Percentiles rank a stretch among this genome's conserved stretches.
Conservation (phyloP, 1,140 invertebrate species). For the Apis dorsata region DNA sequence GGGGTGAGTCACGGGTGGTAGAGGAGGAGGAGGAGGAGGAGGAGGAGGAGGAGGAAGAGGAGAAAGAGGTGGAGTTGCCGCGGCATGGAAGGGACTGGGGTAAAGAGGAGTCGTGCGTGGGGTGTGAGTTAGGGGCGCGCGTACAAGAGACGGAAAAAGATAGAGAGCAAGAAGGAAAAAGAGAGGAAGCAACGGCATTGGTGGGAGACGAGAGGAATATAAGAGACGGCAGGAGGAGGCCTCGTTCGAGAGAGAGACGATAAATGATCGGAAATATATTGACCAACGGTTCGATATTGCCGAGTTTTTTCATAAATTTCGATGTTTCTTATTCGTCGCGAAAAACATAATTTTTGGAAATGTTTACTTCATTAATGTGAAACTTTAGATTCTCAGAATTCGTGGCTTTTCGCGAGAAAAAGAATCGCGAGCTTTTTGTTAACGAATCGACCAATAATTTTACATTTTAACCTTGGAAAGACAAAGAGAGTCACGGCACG, state of each 20-base stretch:
- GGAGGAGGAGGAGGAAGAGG: constrained; percentile 45
- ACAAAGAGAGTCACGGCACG: constrained; percentile 38
- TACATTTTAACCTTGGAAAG: constrained; percentile 10
- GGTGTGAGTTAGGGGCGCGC: constrained; percentile 54
- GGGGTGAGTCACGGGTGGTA: not conserved
- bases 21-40: not conserved
- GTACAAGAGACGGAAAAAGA: constrained; percentile 55
- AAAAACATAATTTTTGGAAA: not conserved
- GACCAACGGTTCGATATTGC: constrained; percentile 7
- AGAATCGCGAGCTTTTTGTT: not conserved
- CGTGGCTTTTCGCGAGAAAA: not conserved
- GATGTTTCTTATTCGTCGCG: too few species aligned
- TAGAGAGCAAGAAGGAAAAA: constrained; percentile 26
- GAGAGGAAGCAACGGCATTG: constrained; percentile 17
- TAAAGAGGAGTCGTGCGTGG: constrained; percentile 53
- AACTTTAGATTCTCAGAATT: not conserved
- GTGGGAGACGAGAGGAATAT: not conserved
- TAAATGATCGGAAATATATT: constrained; percentile 35
- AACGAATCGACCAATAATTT: constrained; percentile 51
- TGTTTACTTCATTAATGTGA: too few species aligned
- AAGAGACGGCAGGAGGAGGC: constrained; percentile 8
- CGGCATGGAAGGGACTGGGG: not conserved
- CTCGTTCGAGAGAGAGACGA: constrained; percentile 23
- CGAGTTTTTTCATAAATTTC: not conserved
- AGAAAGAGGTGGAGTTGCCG: not conserved